Base-by-base conservation (phyloP, 2,888 invertebrate genomes). In the Orchestes rusci region DNA sequence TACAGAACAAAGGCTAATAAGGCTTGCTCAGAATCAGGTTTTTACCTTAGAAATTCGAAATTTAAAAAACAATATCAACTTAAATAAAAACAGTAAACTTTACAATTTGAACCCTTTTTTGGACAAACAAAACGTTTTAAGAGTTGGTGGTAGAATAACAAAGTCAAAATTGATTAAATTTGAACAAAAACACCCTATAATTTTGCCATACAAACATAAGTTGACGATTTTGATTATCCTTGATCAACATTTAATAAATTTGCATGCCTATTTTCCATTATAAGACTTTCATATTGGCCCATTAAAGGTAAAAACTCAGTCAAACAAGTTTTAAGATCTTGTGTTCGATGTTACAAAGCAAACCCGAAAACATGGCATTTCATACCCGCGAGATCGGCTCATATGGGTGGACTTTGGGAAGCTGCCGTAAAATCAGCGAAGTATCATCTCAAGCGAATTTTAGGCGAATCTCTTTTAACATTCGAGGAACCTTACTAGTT, bases 321-420 rank as follows among this genome's bases (percentile, higher is more conserved):
- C 19, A 37, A 37, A 13, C 19, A 15, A 5, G 17, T 37, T 10
- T 8, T 37, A 15, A 37, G 17, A 27, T 8, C 4, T 4, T 37
- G 23, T 27, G 13, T 37, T 8, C 19, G 15, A 16, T 37, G 37
- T 15, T 37, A 37, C 23, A 7, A 18, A 4, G 23, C 13, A 13
- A 37, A 37, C 23, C 37, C 37, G 23, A 37, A 23, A 27, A 19
- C 23, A 7, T 7, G 92, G 61, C 46, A 58, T 30, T 64, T 61
- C 38, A 59, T 56, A 31, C 59, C 59, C 2, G 55, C 61, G 3
- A 19, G 27, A 19, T 46, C 56, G 16, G 60, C 59, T 1, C 54
- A 60, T 39, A 56, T 56, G 31, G 60, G 61, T 3, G 61, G 62
- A 7, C 27, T 62, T 4, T 59, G 58, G 59, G 61, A 64, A 32